These are phyloP conservation scores for Silvanus unidentatus DNA, from an alignment of 2,888 invertebrate species.

Conservation along the genomic window DNA sequence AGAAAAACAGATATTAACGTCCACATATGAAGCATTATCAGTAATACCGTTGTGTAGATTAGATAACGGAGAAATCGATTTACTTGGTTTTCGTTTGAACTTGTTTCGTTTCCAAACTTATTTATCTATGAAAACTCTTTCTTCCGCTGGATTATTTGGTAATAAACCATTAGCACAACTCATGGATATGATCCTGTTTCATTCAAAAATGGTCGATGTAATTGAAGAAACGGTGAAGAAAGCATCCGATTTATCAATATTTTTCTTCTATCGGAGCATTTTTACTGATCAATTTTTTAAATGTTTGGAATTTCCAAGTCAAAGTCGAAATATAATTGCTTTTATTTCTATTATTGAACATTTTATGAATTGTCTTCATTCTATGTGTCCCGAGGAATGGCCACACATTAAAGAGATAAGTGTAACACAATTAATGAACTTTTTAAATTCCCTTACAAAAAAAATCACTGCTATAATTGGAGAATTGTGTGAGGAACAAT, in stretches of 20 bases:
- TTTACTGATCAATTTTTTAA: conserved; percentile 97
- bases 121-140: conserved; percentile 71
- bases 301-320: conserved; percentile 96
- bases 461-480: conserved; percentile 96
- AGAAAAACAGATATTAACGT: conserved; percentile 86
- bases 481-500: conserved; percentile 95
- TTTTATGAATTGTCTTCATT: conserved; percentile 94
- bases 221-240: conserved; percentile 93
- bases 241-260: conserved; percentile 94
- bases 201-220: conserved; percentile 94
- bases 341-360: conserved; percentile 96
- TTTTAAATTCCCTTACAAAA: conserved; percentile 48
- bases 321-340: conserved; percentile 92
- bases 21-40: conserved; percentile 81
- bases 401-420: conserved; percentile 93
- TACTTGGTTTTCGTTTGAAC: conserved; percentile 81
- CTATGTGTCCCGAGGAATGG: conserved; percentile 94
- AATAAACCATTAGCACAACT: conserved; percentile 82
- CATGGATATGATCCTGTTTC: conserved; percentile 91
- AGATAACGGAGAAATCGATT: conserved; percentile 94
- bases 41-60: conserved; percentile 86
- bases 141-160: conserved; percentile 69
- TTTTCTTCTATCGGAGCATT: conserved; percentile 93
- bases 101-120: conserved; percentile 95
- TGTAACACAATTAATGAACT: conserved; percentile 83